Evolutionary conservation across 1,140 invertebrate genomes (phyloP), one percentile per base, ranked within the genome.

Genomic region (Drosophila ambigua): DNA sequence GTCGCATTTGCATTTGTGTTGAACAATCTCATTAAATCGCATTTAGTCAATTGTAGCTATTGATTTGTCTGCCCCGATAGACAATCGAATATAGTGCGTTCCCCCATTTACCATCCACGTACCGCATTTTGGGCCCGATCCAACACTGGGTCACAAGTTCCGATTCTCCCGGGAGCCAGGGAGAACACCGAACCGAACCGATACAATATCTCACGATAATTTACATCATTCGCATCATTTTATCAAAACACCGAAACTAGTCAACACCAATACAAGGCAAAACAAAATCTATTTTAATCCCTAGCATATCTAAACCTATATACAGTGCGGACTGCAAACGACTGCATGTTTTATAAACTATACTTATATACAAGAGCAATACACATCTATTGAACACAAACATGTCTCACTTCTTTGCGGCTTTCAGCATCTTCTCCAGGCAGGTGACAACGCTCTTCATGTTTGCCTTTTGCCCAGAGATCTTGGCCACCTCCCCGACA

Each of bases 391-490:
- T 62, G 77, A 75, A 83, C 80, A 79, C 61, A 53, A 49, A 16
- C 7, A 7, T 2, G 20, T 24, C 20, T 59, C 61, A 72, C 9
- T 79, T 52, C 4, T 60, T 57, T 43, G 48, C 9, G 46, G 60
- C 9, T 26, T 79, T 83, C 0, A 87, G 15, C 16, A 88, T n/a
- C 23, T 90, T 94, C 91, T 92, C 95, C 93, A 84, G 96, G 76
- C 94, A 94, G 72, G 93, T 90, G 28, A 93, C 90, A 62, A 93
- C 94, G 67, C 93, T 58, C 53, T 90, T 92, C 95, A 96, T 95
- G 83, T 97, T 94, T 24, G 94, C 94, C 91, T 93, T 93, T 73
- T 94, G 92, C 23, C 94, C 82, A n/a, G 94, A 94, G 61, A 91
- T 91, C 61, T 93, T 94, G 41, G 90, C 92, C 28, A 95, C 92